A percentile compares a stretch with the other conserved stretches of the same genome.
phyloP scores from a whole-genome alignment of 2,888 invertebrate genomes.

The Archaeoteleia sp. region DNA sequence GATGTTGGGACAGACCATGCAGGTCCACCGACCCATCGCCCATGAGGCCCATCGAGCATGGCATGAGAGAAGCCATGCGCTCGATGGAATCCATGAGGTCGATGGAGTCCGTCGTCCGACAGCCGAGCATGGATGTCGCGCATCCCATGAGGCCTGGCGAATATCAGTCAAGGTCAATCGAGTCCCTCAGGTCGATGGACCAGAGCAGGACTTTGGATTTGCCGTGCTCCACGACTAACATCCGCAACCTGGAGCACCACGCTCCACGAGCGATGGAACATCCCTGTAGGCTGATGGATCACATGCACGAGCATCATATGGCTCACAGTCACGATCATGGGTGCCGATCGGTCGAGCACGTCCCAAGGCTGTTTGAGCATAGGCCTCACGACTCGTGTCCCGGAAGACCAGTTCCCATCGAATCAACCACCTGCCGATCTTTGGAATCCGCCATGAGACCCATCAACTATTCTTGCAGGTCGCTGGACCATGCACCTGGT shows the following conservation, averaged over 20 bases:
- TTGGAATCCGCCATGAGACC: constrained; percentile 62
- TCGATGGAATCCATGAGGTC: constrained; percentile 73
- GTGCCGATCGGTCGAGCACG: constrained; percentile 70
- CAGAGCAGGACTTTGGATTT: constrained; percentile 60
- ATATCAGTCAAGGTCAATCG: constrained; percentile 66
- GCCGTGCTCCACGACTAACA: constrained; percentile 54
- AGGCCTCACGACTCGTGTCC: constrained; percentile 64
- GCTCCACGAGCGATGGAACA: constrained; percentile 66
- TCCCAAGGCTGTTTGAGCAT: constrained; percentile 67
- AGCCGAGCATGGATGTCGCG: constrained; percentile 56
- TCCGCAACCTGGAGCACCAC: constrained; percentile 61
- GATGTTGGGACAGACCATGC: constrained; percentile 72
- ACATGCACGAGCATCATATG: constrained; percentile 69
- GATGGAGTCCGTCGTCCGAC: constrained; percentile 68
- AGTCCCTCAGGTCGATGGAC: constrained; percentile 59
- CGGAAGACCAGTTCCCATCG: constrained; percentile 55
- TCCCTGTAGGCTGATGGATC: constrained; percentile 70
- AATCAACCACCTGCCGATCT: constrained; percentile 30
- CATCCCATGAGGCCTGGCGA: constrained; percentile 41
- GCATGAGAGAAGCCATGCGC: constrained; percentile 70
- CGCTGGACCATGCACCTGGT: constrained; percentile 73
- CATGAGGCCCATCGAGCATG: constrained; percentile 70
- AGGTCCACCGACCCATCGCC: constrained; percentile 72
- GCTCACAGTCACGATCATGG: constrained; percentile 66
- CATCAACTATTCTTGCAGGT: constrained; percentile 68